phyloP scores from a whole-genome alignment of 2,113 vertebrate species.

The Tor tambroides region DNA sequence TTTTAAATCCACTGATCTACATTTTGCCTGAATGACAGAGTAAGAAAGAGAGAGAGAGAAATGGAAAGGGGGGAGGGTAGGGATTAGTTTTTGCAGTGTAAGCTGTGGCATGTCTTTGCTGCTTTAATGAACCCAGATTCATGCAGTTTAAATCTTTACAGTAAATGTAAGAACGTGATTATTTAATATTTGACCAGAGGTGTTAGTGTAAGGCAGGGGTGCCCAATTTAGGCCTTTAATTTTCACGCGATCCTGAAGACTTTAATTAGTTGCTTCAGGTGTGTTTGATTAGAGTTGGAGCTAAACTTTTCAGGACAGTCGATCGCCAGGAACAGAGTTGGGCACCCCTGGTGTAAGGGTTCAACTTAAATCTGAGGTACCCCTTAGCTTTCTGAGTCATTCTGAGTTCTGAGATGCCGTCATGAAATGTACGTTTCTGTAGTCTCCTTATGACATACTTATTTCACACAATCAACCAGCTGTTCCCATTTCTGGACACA shows the following conservation, averaged over 20 bases:
- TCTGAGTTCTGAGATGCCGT: not conserved
- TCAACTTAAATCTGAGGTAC: not conserved
- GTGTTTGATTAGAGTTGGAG: no score
- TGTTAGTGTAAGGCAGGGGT: no score
- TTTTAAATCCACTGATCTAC: not conserved
- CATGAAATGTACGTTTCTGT: not conserved
- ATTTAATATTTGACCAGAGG: not conserved
- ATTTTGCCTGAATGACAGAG: not conserved
- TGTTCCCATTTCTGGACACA: not conserved
- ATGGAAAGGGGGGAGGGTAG: not conserved
- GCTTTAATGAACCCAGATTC: slow-evolving; percentile 25
- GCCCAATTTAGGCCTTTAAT: no score
- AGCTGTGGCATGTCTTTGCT: slow-evolving; percentile 21
- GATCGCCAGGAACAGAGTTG: no score
- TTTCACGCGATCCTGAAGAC: no score
- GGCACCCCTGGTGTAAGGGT: no score
- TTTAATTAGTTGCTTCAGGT: no score
- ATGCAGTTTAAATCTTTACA: not conserved
- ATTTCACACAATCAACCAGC: not conserved
- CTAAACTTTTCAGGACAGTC: no score
- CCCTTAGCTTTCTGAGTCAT: not conserved
- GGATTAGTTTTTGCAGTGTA: slow-evolving; percentile 10
- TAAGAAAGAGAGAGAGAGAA: not conserved
- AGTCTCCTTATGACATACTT: not conserved
- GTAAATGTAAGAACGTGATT: not conserved